Percentiles rank a stretch among this genome's conserved stretches.
phyloP scores from a whole-genome alignment of 2,888 invertebrate species.

The Epirrita christyi region DNA sequence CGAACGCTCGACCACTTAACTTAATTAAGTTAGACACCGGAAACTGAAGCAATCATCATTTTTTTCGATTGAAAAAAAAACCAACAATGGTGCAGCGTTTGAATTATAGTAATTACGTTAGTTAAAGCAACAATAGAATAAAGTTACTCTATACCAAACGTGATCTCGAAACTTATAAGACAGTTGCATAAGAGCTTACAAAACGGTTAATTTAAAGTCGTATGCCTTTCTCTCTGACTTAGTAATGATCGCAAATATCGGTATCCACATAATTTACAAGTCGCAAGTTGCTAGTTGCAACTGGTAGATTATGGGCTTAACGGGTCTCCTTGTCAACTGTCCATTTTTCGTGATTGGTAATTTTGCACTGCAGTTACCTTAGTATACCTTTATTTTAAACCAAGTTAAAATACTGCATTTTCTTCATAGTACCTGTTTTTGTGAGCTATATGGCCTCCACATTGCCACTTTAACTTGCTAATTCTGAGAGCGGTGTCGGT shows the following conservation, averaged over 20 bases:
- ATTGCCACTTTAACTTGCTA: no score
- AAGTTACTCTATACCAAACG: slow-evolving; percentile 10
- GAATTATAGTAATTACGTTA: slow-evolving; percentile 3
- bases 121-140: slow-evolving; percentile 9
- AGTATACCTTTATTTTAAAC: not conserved
- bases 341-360: slow-evolving; percentile 7
- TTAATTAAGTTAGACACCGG: slow-evolving; percentile 3
- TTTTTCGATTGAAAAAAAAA: slow-evolving; percentile 2
- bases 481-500: no score
- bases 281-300: slow-evolving; percentile 6
- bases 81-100: slow-evolving; percentile 6
- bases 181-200: slow-evolving; percentile 47
- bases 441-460: no score
- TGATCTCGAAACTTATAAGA: slow-evolving; percentile 27
- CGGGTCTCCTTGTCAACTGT: slow-evolving; percentile 17
- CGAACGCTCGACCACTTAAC: not conserved
- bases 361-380: not conserved
- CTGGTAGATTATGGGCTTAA: slow-evolving; percentile 16
- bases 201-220: slow-evolving; percentile 49
- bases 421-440: no score
- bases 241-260: slow-evolving; percentile 27
- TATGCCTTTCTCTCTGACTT: slow-evolving; percentile 56
- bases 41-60: not conserved
- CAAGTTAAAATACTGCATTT: no score
- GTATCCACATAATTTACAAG: slow-evolving; percentile 25